phyloP scores from a whole-genome alignment of 2,113 vertebrate genomes.

The Rhinogobius similis region DNA sequence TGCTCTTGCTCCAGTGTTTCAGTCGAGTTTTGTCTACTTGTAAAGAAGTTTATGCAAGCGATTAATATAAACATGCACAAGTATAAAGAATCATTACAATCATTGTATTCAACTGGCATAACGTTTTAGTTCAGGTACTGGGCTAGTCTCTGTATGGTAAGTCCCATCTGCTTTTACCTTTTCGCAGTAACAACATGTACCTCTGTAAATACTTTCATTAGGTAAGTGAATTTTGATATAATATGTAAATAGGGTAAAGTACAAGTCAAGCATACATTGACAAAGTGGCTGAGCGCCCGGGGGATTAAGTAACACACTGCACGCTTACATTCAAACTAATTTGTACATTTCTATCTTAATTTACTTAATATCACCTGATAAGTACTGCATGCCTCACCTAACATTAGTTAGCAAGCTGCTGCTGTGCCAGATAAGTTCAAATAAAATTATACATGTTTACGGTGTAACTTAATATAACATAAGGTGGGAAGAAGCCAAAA shows the following conservation, averaged over 20 bases:
- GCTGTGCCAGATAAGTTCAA: slow-evolving; percentile 14
- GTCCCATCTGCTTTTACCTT: background rate
- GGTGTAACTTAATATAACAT: background rate
- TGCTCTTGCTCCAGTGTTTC: too few relatives aligned
- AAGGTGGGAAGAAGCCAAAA: background rate
- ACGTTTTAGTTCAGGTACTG: background rate
- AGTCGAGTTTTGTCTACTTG: too few relatives aligned
- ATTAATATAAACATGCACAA: too few relatives aligned
- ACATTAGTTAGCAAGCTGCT: background rate
- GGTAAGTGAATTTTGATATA: background rate
- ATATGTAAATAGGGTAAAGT: slow-evolving; percentile 39
- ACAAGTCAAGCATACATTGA: slow-evolving; percentile 28
- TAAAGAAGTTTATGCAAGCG: too few relatives aligned
- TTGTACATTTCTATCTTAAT: slow-evolving; percentile 51
- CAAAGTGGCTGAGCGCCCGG: slow-evolving; percentile 36
- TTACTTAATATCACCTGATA: slow-evolving; percentile 56
- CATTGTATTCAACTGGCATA: background rate
- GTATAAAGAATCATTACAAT: too few relatives aligned
- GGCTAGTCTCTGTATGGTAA: background rate
- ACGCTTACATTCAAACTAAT: slow-evolving; percentile 41
- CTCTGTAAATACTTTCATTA: background rate
- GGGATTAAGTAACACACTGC: slow-evolving; percentile 45
- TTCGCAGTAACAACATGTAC: background rate
- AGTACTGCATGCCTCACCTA: slow-evolving; percentile 34
- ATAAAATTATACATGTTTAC: background rate